phyloP scores from a whole-genome alignment of 2,113 vertebrate species.

The Heteronetta atricapilla region DNA sequence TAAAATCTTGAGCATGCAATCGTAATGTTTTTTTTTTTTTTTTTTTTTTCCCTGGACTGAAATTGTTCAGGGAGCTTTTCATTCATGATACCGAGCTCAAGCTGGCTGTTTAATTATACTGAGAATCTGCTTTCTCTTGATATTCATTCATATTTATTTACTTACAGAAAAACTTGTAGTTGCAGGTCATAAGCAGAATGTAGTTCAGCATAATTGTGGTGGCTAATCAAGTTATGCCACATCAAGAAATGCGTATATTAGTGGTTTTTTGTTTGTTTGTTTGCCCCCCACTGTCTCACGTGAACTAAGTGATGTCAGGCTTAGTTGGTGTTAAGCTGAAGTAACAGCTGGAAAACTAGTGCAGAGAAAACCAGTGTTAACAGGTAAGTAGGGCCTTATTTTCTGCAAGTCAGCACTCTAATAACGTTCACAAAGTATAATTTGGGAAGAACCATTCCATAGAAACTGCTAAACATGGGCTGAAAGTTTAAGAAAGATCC shows the following conservation, averaged over 20 bases:
- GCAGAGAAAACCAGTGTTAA: not conserved
- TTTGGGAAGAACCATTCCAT: not conserved
- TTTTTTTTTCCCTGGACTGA: not conserved
- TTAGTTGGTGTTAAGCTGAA: not conserved
- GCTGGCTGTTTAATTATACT: not conserved
- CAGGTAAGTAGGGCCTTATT: not conserved
- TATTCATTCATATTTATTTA: not conserved
- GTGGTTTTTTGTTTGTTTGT: not conserved
- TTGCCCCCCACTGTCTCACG: not conserved
- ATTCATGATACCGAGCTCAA: not conserved
- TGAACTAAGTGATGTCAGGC: not conserved
- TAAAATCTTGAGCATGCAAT: not conserved
- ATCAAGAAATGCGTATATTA: not conserved
- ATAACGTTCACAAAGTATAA: not conserved
- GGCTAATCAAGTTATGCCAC: not conserved
- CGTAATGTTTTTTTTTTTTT: not conserved
- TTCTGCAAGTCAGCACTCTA: not conserved
- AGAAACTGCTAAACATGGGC: not conserved
- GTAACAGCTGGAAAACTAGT: not conserved
- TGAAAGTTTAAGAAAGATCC: not conserved
- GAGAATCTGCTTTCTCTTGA: not conserved
- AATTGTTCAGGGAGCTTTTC: not conserved
- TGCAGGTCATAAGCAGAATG: not conserved
- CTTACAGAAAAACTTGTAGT: not conserved
- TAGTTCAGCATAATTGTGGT: not conserved